phyloP scores from a whole-genome alignment of 2,113 vertebrate genomes.

The Tetrax tetrax region DNA sequence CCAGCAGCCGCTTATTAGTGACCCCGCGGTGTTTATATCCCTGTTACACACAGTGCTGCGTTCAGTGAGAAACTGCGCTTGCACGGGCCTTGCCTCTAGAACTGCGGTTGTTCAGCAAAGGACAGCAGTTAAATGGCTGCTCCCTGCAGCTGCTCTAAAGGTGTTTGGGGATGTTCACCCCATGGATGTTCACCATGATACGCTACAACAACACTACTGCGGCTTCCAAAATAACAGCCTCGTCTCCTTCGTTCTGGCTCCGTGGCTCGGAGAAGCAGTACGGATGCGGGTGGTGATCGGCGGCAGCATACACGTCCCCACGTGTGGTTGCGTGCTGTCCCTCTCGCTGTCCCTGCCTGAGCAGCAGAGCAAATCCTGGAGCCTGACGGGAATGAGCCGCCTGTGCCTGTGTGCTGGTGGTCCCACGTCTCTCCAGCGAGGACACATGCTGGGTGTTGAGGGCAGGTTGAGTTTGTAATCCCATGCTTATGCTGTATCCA shows the following conservation, averaged over 20 bases:
- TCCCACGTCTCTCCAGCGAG: background rate
- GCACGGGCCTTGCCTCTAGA: background rate
- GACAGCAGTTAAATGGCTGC: background rate
- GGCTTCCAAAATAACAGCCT: background rate
- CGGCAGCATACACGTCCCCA: accelerated
- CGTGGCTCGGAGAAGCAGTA: background rate
- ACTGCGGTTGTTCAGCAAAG: accelerated
- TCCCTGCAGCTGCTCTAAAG: background rate
- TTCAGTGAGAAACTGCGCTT: background rate
- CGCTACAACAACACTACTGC: accelerated
- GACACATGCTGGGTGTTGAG: accelerated
- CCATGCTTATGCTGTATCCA: background rate
- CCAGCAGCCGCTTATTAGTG: background rate
- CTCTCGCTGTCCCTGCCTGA: background rate
- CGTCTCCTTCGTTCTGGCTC: accelerated
- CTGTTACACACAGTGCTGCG: accelerated
- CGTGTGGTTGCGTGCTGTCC: accelerated
- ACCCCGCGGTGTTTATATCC: accelerated
- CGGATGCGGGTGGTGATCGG: accelerated
- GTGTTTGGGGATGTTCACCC: background rate
- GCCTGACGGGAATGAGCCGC: background rate
- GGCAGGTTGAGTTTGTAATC: background rate
- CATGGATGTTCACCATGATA: background rate
- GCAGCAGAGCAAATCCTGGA: background rate
- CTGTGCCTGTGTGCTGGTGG: background rate